Evolutionary conservation across 2,888 invertebrate genomes (phyloP), one percentile per base, ranked within the genome.

Genomic region (Galeruca laticollis): DNA sequence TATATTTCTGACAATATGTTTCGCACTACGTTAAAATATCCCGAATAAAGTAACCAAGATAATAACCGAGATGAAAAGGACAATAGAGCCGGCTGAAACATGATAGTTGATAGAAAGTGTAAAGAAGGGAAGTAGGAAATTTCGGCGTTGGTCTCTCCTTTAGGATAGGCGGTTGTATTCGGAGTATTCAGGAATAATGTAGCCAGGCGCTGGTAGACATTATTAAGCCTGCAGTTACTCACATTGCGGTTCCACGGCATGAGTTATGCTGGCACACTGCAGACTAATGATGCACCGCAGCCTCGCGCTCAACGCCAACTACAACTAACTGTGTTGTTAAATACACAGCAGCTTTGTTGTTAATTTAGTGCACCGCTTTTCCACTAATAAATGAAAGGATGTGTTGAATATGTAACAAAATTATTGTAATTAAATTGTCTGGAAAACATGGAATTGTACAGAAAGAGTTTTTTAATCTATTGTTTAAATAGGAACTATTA

Each of bases 151-250:
- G 69, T 59, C 66, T 63, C 67, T 72, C 60, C 40, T 68, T 62
- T 54, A 54, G 49, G 64, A 18, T 57, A 33, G 18, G 35, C 56
- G 35, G 71, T 59, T 61, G 68, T 65, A 68, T 71, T 71, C 68
- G 73, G 69, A 73, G 65, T 60, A 65, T 71, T 71, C 68, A 72
- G 71, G 73, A 77, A 74, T 78, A 78, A 77, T 76, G 74, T 77
- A 75, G 73, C 76, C 68, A 68, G 47, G 73, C 78, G 77, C 73
- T 80, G 26, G 78, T 79, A 80, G 81, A 81, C 83, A 81, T 84
- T 84, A 84, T 84, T 84, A 84, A 84, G 82, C 82, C 78, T 78
- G 82, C 82, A 82, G 82, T 84, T 83, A 84, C 82, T 83, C 84
- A 84, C 81, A 79, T 78, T 82, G 84, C 81, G 84, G 84, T 82